Percentiles rank a stretch among this genome's conserved stretches.
phyloP scores from a whole-genome alignment of 2,888 invertebrate species.

The Oscheius sp. region DNA sequence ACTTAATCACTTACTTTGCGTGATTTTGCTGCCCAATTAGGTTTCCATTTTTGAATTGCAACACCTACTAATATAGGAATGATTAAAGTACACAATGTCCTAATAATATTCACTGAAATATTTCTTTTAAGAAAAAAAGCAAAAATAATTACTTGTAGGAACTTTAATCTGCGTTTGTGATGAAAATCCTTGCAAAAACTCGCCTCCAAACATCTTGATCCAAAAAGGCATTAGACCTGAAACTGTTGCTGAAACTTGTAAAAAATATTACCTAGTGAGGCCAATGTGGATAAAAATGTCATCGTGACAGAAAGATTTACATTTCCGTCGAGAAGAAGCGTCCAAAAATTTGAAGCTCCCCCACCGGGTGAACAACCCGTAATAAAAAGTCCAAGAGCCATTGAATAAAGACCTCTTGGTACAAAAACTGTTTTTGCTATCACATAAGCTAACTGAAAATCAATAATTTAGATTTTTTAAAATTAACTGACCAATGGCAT shows the following conservation, averaged over 20 bases:
- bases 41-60: conserved; percentile 70
- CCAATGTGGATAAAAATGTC: conserved; percentile 89
- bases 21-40: conserved; percentile 69
- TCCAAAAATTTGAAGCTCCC: conserved; percentile 96
- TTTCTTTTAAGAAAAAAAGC: background rate
- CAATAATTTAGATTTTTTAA: background rate
- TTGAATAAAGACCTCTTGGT: conserved; percentile 57
- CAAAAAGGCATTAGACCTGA: conserved; percentile 74
- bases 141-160: conserved; percentile 33
- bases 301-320: conserved; percentile 91
- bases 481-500: conserved; percentile 74
- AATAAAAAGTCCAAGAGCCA: conserved; percentile 70
- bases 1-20: conserved; percentile 66
- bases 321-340: conserved; percentile 88
- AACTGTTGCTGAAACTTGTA: conserved; percentile 32
- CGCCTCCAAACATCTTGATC: conserved; percentile 73
- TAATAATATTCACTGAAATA: conserved; percentile 38
- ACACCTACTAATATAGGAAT: conserved; percentile 73
- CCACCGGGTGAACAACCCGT: conserved; percentile 73
- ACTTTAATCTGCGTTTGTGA: conserved; percentile 46
- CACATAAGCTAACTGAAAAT: conserved; percentile 66
- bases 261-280: conserved; percentile 80
- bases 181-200: conserved; percentile 63
- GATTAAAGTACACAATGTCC: conserved; percentile 72
- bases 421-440: conserved; percentile 63